These are phyloP conservation scores for Harpagoxenus sublaevis DNA, from an alignment of 2,888 invertebrate species.

Conservation along the genomic window DNA sequence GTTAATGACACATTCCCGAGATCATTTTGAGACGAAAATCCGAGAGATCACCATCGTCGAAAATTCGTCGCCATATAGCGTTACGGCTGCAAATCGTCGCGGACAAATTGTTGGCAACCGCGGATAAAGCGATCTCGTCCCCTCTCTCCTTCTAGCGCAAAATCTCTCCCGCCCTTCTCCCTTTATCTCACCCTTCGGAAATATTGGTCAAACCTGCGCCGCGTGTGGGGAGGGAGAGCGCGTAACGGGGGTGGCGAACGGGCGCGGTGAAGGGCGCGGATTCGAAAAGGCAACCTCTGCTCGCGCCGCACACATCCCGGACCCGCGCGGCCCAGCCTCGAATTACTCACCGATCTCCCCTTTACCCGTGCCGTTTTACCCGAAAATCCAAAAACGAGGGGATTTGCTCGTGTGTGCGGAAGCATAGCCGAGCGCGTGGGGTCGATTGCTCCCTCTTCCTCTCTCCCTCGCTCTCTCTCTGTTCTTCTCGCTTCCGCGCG, in stretches of 20 bases:
- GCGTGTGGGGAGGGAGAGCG: slow-evolving; percentile 62
- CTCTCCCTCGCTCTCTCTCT: slow-evolving; percentile 45
- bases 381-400: slow-evolving; percentile 83
- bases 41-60: not conserved
- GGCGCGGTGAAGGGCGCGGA: slow-evolving; percentile 65
- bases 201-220: slow-evolving; percentile 76
- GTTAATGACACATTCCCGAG: too few relatives aligned
- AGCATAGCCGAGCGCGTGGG: slow-evolving; percentile 74
- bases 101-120: slow-evolving; percentile 65
- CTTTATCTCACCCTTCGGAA: slow-evolving; percentile 73
- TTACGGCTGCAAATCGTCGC: slow-evolving; percentile 47
- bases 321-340: slow-evolving; percentile 78
- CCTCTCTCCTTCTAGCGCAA: slow-evolving; percentile 21
- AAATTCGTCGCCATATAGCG: slow-evolving; percentile 65
- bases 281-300: slow-evolving; percentile 69
- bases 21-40: too few relatives aligned
- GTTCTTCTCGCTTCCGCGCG: slow-evolving; percentile 11
- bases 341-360: slow-evolving; percentile 77
- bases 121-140: slow-evolving; percentile 64
- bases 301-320: slow-evolving; percentile 42
- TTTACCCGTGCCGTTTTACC: slow-evolving; percentile 75
- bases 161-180: slow-evolving; percentile 47
- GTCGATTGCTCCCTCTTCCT: slow-evolving; percentile 65
- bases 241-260: slow-evolving; percentile 72
- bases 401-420: slow-evolving; percentile 79